A percentile compares a stretch with the other conserved stretches of the same genome.
These are phyloP conservation scores for Gymnoscopelus microlampas DNA, from an alignment of 2,797 vertebrate species.

Conservation along the genomic window DNA sequence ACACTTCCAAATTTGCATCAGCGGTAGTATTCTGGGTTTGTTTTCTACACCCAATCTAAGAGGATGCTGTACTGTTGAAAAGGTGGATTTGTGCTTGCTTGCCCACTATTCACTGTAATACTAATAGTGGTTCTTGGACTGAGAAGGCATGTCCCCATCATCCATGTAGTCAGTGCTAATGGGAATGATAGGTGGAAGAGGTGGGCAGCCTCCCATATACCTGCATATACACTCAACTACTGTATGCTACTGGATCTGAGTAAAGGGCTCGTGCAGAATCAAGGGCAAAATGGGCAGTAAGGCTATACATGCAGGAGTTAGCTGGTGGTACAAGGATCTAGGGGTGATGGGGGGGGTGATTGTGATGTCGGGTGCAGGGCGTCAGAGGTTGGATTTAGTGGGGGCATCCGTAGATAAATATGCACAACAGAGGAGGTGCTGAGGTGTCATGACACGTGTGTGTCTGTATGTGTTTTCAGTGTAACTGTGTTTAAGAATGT, in stretches of 20 bases:
- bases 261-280: constrained; percentile 74
- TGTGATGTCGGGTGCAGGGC: not conserved
- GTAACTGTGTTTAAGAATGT: constrained; percentile 19
- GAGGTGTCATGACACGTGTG: constrained; percentile 26
- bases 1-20: constrained; percentile 1
- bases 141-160: constrained; percentile 7
- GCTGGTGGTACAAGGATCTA: constrained; percentile 45
- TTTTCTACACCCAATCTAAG: too few species aligned
- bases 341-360: not conserved
- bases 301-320: constrained; percentile 74
- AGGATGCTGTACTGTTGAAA: not conserved
- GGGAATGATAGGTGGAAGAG: constrained; percentile 23
- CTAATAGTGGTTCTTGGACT: not conserved
- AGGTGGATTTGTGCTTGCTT: not conserved
- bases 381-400: constrained; percentile 53
- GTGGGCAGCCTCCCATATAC: constrained; percentile 10
- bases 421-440: constrained; percentile 67
- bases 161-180: constrained; percentile 24
- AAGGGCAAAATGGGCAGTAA: constrained; percentile 50
- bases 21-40: not conserved
- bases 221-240: constrained; percentile 45
- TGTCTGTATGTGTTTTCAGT: constrained; percentile 34
- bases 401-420: constrained; percentile 72
- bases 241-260: constrained; percentile 47
- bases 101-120: not conserved